These are phyloP conservation scores for Malurus splendens DNA, from an alignment of 2,797 vertebrate genomes.

Conservation along the genomic window DNA sequence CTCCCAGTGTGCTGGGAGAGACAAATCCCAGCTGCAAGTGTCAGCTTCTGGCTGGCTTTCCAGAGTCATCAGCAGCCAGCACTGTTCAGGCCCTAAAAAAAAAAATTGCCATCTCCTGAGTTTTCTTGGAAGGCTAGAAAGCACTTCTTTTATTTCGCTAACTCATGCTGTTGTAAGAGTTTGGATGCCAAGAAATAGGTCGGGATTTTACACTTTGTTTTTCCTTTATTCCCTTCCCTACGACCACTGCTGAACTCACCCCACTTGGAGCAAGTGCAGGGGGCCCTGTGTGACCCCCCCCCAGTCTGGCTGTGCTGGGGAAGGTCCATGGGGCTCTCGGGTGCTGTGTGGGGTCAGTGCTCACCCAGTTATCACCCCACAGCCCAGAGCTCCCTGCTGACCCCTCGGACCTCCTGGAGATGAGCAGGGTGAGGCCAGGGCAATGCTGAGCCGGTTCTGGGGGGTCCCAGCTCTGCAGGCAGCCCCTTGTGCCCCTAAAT, in stretches of 20 bases:
- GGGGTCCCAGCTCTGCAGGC: neutral
- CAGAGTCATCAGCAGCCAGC: neutral
- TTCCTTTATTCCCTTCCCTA: neutral
- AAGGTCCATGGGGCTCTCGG: neutral
- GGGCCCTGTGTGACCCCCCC: neutral
- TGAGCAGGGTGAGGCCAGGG: neutral
- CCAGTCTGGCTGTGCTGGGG: neutral
- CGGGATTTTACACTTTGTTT: neutral
- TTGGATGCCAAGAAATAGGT: neutral
- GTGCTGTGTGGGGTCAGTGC: neutral
- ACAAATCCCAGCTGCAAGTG: fast-evolving
- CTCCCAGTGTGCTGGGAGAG: neutral
- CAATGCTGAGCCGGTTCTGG: fast-evolving
- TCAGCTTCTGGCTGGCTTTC: neutral
- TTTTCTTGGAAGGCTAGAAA: neutral
- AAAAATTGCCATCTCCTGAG: neutral
- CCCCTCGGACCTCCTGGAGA: fast-evolving
- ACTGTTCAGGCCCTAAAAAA: neutral
- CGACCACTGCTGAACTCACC: neutral
- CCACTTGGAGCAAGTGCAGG: no score
- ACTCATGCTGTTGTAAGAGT: neutral
- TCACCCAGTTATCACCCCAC: neutral
- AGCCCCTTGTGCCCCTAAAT: neutral
- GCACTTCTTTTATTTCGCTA: neutral
- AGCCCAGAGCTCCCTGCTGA: neutral